Evolutionary conservation across 2,113 vertebrate genomes (phyloP).

Genomic region (Ceratotherium simum): DNA sequence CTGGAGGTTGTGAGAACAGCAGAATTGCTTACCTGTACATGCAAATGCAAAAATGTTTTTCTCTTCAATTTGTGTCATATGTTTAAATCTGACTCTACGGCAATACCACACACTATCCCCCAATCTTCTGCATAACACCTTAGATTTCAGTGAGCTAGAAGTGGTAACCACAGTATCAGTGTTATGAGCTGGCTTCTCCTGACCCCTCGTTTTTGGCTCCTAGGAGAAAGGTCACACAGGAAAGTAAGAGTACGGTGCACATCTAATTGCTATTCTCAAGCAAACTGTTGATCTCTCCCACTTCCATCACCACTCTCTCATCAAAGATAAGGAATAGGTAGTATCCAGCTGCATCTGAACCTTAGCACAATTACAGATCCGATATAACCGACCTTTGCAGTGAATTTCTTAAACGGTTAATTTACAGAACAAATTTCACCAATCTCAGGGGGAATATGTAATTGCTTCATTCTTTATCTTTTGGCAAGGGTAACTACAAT

Average conservation of each 20-base stretch:
- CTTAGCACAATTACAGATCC: conserved; percentile 12
- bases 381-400: neutral
- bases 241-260: neutral
- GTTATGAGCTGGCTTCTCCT: neutral
- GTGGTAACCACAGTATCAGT: neutral
- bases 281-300: neutral
- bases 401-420: neutral
- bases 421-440: conserved; percentile 39
- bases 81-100: neutral
- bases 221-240: neutral
- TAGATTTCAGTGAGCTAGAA: neutral
- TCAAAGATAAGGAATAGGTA: neutral
- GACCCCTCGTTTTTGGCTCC: neutral
- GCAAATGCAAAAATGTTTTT: neutral
- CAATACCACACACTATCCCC: neutral
- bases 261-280: neutral
- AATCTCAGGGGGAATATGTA: conserved; percentile 18
- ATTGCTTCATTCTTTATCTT: conserved; percentile 63
- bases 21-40: neutral
- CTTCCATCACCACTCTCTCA: neutral
- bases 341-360: neutral
- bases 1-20: neutral
- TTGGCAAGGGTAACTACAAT: conserved; percentile 8
- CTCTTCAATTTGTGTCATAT: neutral
- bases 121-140: neutral